Percentiles rank a stretch among this genome's conserved stretches.
Conservation (phyloP, 1,140 invertebrate genomes). For the Leptonema lineaticorne region DNA sequence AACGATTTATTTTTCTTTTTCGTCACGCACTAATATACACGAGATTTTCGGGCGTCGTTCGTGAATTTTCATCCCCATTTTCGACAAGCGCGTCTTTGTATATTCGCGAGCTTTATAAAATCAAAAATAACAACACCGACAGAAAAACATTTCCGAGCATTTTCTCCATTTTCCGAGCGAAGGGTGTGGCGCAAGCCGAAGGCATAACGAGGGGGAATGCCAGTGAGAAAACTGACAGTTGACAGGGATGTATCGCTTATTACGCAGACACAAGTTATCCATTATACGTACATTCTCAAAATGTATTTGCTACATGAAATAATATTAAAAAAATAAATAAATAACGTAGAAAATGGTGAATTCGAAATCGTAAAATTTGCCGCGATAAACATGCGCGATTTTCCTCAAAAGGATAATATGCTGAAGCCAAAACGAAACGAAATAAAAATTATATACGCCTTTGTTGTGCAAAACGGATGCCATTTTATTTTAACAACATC, state of each 20-base stretch:
- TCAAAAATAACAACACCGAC: not conserved
- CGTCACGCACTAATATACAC: too few relatives aligned
- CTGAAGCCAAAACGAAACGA: too few relatives aligned
- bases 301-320: too few relatives aligned
- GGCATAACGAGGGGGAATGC: too few relatives aligned
- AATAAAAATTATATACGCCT: too few relatives aligned
- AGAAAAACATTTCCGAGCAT: not conserved
- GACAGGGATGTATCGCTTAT: conserved; percentile 14
- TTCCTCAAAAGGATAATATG: too few relatives aligned
- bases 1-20: not conserved
- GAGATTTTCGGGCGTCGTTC: not conserved
- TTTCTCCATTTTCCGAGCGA: not conserved
- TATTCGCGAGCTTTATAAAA: conserved; percentile 9
- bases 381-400: too few relatives aligned
- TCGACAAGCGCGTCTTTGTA: conserved; percentile 6
- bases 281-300: not conserved
- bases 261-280: conserved; percentile 12
- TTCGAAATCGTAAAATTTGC: too few relatives aligned
- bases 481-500: too few relatives aligned
- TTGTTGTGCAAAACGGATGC: too few relatives aligned
- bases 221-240: conserved; percentile 6
- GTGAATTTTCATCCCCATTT: not conserved
- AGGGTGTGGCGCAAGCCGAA: too few relatives aligned
- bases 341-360: too few relatives aligned
- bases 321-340: not conserved